Conservation (phyloP, 2,888 invertebrate species). For the Tenthredo notha region DNA sequence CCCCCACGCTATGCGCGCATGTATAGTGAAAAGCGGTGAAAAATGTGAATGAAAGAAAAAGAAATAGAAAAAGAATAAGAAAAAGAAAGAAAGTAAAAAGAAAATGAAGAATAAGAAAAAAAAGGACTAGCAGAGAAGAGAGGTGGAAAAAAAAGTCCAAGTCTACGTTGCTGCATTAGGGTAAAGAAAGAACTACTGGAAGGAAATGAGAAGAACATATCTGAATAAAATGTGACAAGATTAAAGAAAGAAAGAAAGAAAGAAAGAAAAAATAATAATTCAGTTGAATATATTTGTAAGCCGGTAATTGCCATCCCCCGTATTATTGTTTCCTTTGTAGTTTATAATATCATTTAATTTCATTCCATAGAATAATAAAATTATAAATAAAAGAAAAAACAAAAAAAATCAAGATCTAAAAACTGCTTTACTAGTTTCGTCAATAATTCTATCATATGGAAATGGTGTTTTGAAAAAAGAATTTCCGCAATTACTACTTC, state of each 20-base stretch:
- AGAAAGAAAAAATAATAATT: neutral
- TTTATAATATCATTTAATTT: neutral
- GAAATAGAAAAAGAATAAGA: neutral
- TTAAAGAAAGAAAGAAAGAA: neutral
- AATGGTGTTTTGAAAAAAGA: neutral
- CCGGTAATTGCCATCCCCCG: neutral
- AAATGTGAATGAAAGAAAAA: neutral
- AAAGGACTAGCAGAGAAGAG: neutral
- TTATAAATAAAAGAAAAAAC: neutral
- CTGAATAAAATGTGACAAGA: neutral
- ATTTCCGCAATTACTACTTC: neutral
- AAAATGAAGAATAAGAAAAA: neutral
- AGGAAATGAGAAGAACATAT: neutral
- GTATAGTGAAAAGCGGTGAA: neutral
- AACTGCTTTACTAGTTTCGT: neutral
- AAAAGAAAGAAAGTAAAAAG: neutral
- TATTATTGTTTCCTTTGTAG: too few species aligned
- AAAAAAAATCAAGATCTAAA: neutral
- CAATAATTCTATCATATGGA: neutral
- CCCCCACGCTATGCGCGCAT: neutral
- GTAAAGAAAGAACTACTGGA: neutral
- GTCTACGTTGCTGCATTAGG: neutral
- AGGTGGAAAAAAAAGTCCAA: neutral
- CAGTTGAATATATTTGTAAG: neutral
- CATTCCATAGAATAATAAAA: neutral